These are phyloP conservation scores for Melanotaenia duboulayi DNA, from an alignment of 2,113 vertebrate species.

Conservation along the genomic window DNA sequence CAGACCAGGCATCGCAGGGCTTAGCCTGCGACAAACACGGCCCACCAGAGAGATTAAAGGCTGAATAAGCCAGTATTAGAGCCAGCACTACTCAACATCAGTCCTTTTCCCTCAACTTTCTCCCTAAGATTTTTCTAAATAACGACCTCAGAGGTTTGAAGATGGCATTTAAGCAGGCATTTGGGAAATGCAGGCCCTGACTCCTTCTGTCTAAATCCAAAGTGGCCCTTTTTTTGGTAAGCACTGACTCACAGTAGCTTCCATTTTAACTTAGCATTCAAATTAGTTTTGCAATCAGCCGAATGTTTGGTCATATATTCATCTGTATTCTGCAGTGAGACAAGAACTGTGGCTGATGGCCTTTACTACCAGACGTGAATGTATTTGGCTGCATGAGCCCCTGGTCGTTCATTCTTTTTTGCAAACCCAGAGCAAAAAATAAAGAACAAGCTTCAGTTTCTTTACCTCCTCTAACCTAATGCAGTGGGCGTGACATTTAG, in stretches of 20 bases:
- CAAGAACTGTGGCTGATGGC: conserved; percentile 54
- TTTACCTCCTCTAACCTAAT: conserved; percentile 42
- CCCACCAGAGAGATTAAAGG: conserved; percentile 74
- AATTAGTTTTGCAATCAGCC: conserved; percentile 54
- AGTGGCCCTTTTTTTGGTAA: conserved; percentile 52
- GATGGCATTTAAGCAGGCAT: conserved; percentile 75
- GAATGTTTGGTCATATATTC: conserved; percentile 36
- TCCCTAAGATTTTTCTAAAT: conserved; percentile 67
- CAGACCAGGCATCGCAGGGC: conserved; percentile 55
- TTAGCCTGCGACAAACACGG: conserved; percentile 70
- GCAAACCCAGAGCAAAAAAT: conserved; percentile 30
- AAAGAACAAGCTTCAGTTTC: conserved; percentile 24
- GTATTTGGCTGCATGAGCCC: conserved; percentile 43
- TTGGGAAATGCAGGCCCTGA: conserved; percentile 32
- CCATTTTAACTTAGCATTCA: conserved; percentile 45
- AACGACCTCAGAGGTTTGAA: conserved; percentile 67
- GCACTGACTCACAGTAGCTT: conserved; percentile 48
- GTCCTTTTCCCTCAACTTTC: conserved; percentile 68
- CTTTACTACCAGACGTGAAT: conserved; percentile 48
- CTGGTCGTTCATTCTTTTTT: conserved; percentile 51
- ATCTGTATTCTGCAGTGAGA: conserved; percentile 40
- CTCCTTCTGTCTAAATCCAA: conserved; percentile 41
- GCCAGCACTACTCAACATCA: conserved; percentile 57
- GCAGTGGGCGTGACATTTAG: conserved; percentile 82
- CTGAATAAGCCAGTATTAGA: conserved; percentile 53